Evolutionary conservation across 2,113 vertebrate species (phyloP), one percentile per base, ranked within the genome.

Genomic region (Carassius carassius): DNA sequence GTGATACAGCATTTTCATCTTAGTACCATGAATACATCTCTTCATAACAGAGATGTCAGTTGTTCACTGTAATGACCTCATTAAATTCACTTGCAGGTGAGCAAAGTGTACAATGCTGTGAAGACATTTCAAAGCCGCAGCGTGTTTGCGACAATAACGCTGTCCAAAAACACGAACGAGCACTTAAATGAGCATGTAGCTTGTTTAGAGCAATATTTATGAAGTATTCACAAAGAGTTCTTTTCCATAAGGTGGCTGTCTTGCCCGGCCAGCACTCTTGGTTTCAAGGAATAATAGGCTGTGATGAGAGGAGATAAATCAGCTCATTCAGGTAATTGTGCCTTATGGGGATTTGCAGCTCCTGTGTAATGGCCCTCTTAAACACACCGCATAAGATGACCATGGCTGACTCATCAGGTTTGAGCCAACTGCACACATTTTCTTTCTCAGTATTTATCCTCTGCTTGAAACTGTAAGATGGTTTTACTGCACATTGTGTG

Each of bases 251-350:
- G 84, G 78, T 2, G 29, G 41, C 32, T 86, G 62, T 86, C 81
- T 79, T 79, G 51, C 49, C 14, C 25, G n/a, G 9, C 81, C 56
- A 78, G 79, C 51, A 73, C 29, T 80, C 44, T 58, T 72, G 51
- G 58, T 79, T 62, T 73, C 7, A 70, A 81, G 76, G 67, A 83
- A 84, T 80, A 84, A 84, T 76, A 23, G 19, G 54, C 73, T 25
- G 5, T 81, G 83, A 84, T 88, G 87, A 87, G 78, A 65, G 74
- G 70, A 72, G 74, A 86, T 90, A 89, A 85, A 82, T 87, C 81
- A 85, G 85, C 60, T 85, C 83, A 81, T 87, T 88, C 81, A 65
- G 76, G 88, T 91, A 90, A 91, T 90, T 89, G 85, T 87, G 85
- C 87, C 89, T 84, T 89, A 80, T 78, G 87, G 87, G 89, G 85